These are phyloP conservation scores for Odontesthes bonariensis DNA, from an alignment of 2,113 vertebrate species.

Conservation along the genomic window DNA sequence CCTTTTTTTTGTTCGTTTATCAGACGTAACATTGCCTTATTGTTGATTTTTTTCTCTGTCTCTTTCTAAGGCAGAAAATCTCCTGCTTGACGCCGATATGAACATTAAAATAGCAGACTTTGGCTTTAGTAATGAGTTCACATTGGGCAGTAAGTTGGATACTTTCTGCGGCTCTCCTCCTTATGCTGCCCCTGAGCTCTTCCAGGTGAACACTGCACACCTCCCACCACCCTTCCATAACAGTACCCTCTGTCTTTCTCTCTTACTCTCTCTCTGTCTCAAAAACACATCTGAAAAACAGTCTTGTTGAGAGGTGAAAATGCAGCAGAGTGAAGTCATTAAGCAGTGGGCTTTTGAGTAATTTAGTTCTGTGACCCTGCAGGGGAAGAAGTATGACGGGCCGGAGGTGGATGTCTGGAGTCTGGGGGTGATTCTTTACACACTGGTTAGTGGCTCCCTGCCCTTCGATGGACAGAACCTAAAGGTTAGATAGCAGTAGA, in stretches of 20 bases:
- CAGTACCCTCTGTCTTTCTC: neutral
- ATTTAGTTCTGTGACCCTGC: conserved; percentile 24
- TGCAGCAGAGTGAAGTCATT: neutral
- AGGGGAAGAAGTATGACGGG: conserved; percentile 88
- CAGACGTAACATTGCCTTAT: too few relatives aligned
- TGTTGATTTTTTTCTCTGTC: neutral
- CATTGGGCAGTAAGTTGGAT: conserved; percentile 91
- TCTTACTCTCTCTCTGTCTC: too few relatives aligned
- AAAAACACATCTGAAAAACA: too few relatives aligned
- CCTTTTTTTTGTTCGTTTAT: too few relatives aligned
- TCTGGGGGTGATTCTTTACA: conserved; percentile 89
- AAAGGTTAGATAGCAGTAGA: conserved; percentile 73
- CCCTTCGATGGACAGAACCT: conserved; percentile 95
- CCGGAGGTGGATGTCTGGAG: conserved; percentile 66
- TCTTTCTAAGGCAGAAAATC: conserved; percentile 90
- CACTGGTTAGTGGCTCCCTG: conserved; percentile 91
- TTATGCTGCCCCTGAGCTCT: conserved; percentile 92
- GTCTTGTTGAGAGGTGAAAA: neutral
- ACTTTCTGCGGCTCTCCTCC: conserved; percentile 94
- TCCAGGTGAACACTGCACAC: conserved; percentile 76
- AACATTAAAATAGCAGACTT: conserved; percentile 97
- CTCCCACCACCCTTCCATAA: conserved; percentile 1
- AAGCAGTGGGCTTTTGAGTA: conserved; percentile 27
- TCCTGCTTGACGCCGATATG: conserved; percentile 93
- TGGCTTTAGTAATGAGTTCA: conserved; percentile 96